Evolutionary conservation across 92 coral and sea anemone genomes (phyloP).

Genomic region (Parazoanthus darwini): DNA sequence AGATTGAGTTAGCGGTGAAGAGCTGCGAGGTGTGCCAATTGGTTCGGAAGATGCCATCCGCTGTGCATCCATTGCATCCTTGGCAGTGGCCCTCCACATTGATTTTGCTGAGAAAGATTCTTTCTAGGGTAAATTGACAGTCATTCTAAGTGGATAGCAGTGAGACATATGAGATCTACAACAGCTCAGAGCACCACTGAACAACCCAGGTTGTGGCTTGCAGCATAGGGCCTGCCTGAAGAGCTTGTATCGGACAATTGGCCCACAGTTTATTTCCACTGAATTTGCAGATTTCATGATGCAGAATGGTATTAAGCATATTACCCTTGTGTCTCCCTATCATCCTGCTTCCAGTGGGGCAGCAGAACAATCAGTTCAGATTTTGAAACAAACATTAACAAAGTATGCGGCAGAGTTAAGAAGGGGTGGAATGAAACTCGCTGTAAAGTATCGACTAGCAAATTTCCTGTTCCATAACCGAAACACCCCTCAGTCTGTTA

Average conservation of each 20-base stretch:
- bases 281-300: constrained; percentile 44
- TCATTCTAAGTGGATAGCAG: constrained; percentile 73
- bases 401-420: constrained; percentile 47
- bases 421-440: constrained; percentile 30
- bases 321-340: constrained; percentile 43
- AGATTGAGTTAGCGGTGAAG: constrained; percentile 45
- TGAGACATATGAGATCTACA: constrained; percentile 47
- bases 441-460: constrained; percentile 14
- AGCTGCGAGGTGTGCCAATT: constrained; percentile 52
- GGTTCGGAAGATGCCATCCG: constrained; percentile 36
- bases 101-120: constrained; percentile 59
- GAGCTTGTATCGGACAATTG: constrained; percentile 54
- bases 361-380: constrained; percentile 53
- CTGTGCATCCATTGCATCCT: constrained; percentile 49
- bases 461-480: not conserved
- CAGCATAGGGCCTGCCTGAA: constrained; percentile 52
- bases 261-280: constrained; percentile 53
- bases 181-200: constrained; percentile 57
- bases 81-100: constrained; percentile 68
- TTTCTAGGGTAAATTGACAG: constrained; percentile 57
- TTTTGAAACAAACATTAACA: constrained; percentile 49
- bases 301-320: constrained; percentile 43
- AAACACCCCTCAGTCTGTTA: constrained; percentile 54
- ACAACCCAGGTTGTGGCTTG: constrained; percentile 51
- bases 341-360: constrained; percentile 61